Conservation (phyloP, 2,888 invertebrate species). For the Conomelus anceps region DNA sequence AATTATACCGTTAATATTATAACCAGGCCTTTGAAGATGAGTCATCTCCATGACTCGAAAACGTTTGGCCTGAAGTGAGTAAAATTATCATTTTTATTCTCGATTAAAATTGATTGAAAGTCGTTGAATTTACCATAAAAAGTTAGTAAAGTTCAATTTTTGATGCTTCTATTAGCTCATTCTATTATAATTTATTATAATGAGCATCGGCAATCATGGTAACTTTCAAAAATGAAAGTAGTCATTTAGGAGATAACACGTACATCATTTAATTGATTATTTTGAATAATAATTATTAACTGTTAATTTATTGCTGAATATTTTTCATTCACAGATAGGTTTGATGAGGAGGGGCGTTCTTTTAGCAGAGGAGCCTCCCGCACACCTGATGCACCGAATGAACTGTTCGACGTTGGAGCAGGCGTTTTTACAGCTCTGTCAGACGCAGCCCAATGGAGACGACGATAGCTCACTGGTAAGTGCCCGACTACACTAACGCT, state of each 20-base stretch:
- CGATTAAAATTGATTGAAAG: too few species aligned
- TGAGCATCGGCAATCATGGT: neutral
- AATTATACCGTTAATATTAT: too few species aligned
- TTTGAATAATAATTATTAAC: neutral
- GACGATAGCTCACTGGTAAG: slow-evolving; percentile 22
- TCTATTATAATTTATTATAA: too few species aligned
- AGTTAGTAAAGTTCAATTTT: too few species aligned
- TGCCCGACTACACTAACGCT: neutral
- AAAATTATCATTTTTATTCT: too few species aligned
- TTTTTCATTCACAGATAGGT: slow-evolving; percentile 42
- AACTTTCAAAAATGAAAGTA: neutral
- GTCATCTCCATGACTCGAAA: too few species aligned
- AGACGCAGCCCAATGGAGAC: slow-evolving; percentile 43
- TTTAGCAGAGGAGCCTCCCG: slow-evolving; percentile 46
- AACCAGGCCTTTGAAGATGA: too few species aligned
- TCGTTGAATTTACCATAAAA: too few species aligned
- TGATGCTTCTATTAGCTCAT: too few species aligned
- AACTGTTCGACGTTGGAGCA: slow-evolving; percentile 43
- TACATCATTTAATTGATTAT: neutral
- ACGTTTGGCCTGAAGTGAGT: too few species aligned
- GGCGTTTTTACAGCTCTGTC: slow-evolving; percentile 47
- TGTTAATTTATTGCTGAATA: too few species aligned
- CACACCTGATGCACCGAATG: slow-evolving; percentile 39
- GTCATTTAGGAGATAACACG: neutral
- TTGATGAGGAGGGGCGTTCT: slow-evolving; percentile 48